A percentile compares a stretch with the other conserved stretches of the same genome.
Conservation (phyloP, 37 sponge, comb jelly and placozoan species). For the Halisarca cf. caerulea region DNA sequence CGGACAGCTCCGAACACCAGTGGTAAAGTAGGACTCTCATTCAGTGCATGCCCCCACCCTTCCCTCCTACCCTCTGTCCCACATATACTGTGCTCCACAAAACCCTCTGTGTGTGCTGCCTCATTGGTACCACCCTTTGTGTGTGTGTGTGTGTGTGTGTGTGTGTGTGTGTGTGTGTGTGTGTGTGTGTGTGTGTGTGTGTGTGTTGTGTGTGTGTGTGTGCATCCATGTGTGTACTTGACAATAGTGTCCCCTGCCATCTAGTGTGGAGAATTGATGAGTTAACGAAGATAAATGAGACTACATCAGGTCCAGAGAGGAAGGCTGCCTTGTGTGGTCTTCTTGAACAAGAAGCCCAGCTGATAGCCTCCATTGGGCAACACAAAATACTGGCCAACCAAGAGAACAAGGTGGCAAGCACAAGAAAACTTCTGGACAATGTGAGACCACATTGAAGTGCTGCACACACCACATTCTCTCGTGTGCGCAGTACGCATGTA, state of each 20-base stretch:
- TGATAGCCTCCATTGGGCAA: slow-evolving; percentile 89
- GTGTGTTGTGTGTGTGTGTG: too few species aligned
- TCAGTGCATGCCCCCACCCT: too few species aligned
- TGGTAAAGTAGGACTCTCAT: too few species aligned
- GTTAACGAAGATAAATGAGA: slow-evolving; percentile 70
- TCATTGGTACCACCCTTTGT: too few species aligned
- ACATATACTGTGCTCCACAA: too few species aligned
- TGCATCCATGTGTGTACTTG: too few species aligned
- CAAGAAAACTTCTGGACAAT: slow-evolving; percentile 62
- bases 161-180: background rate
- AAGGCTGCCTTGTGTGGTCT: slow-evolving; percentile 93
- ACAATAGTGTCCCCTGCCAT: background rate
- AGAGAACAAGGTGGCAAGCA: slow-evolving; percentile 45
- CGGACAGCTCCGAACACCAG: too few species aligned
- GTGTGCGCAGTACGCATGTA: background rate
- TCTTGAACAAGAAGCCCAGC: slow-evolving; percentile 91
- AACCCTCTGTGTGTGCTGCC: too few species aligned
- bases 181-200: too few species aligned
- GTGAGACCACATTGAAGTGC: slow-evolving; percentile 38
- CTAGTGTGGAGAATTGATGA: slow-evolving; percentile 91
- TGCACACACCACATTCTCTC: background rate
- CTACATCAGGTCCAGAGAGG: slow-evolving; percentile 78
- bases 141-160: too few species aligned
- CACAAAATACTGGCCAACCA: slow-evolving; percentile 77
- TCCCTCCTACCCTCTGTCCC: too few species aligned